A percentile compares a stretch with the other conserved stretches of the same genome.
Evolutionary conservation across 2,113 vertebrate genomes (phyloP).

Genomic region (Cephalopholis sonnerati): DNA sequence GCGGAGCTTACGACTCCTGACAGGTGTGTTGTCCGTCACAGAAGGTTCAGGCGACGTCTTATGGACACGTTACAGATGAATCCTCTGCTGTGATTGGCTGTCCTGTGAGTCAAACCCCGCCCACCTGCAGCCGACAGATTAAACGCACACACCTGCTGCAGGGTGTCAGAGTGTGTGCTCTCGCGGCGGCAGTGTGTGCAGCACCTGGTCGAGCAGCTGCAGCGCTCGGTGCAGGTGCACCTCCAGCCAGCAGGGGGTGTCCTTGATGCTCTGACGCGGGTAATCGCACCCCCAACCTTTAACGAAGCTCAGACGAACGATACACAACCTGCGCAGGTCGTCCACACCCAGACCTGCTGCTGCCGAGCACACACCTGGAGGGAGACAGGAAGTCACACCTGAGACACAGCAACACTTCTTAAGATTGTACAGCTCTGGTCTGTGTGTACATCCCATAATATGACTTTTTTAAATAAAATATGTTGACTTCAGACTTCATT

Average conservation of each 20-base stretch:
- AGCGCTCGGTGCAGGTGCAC: conserved; percentile 87
- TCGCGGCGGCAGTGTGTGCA: conserved; percentile 85
- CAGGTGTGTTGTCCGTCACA: not conserved
- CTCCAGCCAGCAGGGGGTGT: conserved; percentile 90
- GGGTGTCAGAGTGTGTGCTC: conserved; percentile 69
- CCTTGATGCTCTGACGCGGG: conserved; percentile 87
- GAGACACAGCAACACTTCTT: not conserved
- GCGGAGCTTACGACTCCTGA: not conserved
- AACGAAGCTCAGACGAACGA: conserved; percentile 87
- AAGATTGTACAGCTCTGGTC: no score
- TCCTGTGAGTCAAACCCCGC: not conserved
- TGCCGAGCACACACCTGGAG: conserved; percentile 47
- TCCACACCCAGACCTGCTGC: conserved; percentile 86
- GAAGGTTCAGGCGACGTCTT: not conserved
- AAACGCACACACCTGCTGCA: no score
- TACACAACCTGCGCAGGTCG: conserved; percentile 85
- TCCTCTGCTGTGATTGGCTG: not conserved
- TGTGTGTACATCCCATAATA: no score
- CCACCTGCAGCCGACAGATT: not conserved
- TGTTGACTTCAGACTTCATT: no score
- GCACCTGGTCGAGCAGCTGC: conserved; percentile 88
- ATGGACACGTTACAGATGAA: no score
- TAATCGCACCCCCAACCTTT: conserved; percentile 91
- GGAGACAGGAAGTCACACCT: not conserved
- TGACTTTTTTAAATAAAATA: no score